Evolutionary conservation across 2,113 vertebrate genomes (phyloP).

Genomic region (Festucalex cinctus): DNA sequence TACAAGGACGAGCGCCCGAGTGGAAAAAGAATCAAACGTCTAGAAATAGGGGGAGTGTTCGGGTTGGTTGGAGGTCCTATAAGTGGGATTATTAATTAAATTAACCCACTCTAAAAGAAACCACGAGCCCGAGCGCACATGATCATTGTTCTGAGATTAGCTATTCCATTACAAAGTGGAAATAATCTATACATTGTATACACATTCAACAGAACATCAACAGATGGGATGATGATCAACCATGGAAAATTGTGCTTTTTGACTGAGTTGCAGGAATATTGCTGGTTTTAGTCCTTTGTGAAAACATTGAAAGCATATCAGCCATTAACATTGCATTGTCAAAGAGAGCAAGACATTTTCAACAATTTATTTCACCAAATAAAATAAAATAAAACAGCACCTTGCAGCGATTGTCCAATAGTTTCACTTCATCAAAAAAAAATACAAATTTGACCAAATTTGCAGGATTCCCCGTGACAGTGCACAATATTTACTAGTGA

Average conservation of each 20-base stretch:
- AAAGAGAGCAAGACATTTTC: too few relatives aligned
- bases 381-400: too few relatives aligned
- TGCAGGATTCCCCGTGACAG: too few relatives aligned
- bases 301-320: too few relatives aligned
- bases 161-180: not conserved
- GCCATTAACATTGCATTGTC: too few relatives aligned
- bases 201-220: not conserved
- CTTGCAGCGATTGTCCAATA: too few relatives aligned
- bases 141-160: not conserved
- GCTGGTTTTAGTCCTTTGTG: too few relatives aligned
- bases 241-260: not conserved
- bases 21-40: not conserved
- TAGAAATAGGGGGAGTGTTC: slow-evolving; percentile 5
- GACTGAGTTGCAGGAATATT: not conserved
- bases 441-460: too few relatives aligned
- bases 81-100: slow-evolving; percentile 8
- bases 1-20: slow-evolving; percentile 7
- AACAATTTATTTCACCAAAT: too few relatives aligned
- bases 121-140: slow-evolving; percentile 1
- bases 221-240: not conserved
- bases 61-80: not conserved
- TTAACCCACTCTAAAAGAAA: not conserved
- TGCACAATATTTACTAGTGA: too few relatives aligned
- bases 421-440: too few relatives aligned
- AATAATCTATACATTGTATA: not conserved